Evolutionary conservation across 2,797 vertebrate species (phyloP).

Genomic region (Cercopithecus diana): DNA sequence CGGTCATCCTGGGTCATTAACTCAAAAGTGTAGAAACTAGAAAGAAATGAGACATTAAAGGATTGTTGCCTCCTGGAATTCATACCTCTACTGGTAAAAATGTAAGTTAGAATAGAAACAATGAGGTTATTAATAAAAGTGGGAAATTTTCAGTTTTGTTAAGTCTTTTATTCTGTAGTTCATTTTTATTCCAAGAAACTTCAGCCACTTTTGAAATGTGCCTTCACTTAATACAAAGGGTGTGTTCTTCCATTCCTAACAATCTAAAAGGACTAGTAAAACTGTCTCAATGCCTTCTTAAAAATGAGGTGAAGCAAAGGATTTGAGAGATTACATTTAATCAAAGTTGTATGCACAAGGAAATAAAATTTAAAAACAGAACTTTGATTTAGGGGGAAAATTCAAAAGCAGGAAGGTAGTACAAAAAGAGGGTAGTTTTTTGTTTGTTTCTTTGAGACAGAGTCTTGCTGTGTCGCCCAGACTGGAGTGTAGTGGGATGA

Average conservation of each 20-base stretch:
- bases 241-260: background rate
- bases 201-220: conserved; percentile 35
- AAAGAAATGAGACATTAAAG: background rate
- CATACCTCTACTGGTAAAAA: background rate
- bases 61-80: background rate
- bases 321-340: background rate
- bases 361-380: background rate
- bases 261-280: background rate
- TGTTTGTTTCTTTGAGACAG: background rate
- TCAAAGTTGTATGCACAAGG: background rate
- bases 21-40: background rate
- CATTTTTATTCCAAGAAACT: conserved; percentile 37
- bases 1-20: conserved; percentile 34
- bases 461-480: background rate
- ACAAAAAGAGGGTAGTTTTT: background rate
- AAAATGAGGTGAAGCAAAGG: conserved; percentile 1
- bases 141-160: background rate
- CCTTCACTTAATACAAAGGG: conserved; percentile 25
- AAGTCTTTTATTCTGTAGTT: conserved; percentile 7
- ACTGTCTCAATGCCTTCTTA: background rate
- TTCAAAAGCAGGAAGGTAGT: background rate
- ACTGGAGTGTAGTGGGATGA: background rate
- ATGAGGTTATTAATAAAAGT: background rate
- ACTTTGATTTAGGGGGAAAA: background rate
- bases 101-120: conserved; percentile 1